Percentiles rank a stretch among this genome's conserved stretches.
phyloP scores from a whole-genome alignment of 2,797 vertebrate genomes.

The Argyrosomus regius region DNA sequence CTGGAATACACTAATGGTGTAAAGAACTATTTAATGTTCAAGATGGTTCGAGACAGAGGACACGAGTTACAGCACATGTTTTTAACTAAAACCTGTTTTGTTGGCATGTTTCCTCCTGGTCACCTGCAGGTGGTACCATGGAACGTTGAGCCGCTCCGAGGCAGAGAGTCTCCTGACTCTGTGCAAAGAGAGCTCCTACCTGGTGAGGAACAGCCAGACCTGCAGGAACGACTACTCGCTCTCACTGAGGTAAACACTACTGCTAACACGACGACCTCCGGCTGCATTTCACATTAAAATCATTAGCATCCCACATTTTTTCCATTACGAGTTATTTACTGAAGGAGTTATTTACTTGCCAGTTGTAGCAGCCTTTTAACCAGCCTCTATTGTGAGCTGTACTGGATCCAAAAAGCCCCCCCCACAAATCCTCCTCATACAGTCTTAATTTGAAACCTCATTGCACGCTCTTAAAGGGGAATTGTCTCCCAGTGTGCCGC shows the following conservation, averaged over 20 bases:
- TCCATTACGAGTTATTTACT: not conserved
- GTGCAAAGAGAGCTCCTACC: slow-evolving; percentile 95
- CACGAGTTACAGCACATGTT: not conserved
- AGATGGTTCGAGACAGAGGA: not conserved
- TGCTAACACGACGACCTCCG: not conserved
- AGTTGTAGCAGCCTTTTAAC: not conserved
- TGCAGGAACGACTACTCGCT: slow-evolving; percentile 92
- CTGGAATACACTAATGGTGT: not conserved
- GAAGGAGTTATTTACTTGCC: not conserved
- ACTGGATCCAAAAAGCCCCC: not conserved
- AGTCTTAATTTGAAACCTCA: slow-evolving; percentile 6
- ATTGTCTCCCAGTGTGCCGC: not conserved
- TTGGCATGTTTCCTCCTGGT: slow-evolving; percentile 3
- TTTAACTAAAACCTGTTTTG: not conserved
- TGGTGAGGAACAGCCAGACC: slow-evolving; percentile 94
- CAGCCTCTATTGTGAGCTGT: not conserved
- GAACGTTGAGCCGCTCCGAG: slow-evolving; percentile 90
- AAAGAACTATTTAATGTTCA: not conserved
- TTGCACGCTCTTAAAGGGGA: slow-evolving; percentile 38
- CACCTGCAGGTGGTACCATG: slow-evolving; percentile 94
- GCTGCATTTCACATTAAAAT: not conserved
- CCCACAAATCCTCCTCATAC: not conserved
- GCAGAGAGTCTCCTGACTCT: slow-evolving; percentile 92
- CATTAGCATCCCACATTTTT: not conserved
- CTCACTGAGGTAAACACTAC: slow-evolving; percentile 89